Base-by-base conservation (phyloP, 2,797 vertebrate genomes). In the Champsocephalus gunnari region DNA sequence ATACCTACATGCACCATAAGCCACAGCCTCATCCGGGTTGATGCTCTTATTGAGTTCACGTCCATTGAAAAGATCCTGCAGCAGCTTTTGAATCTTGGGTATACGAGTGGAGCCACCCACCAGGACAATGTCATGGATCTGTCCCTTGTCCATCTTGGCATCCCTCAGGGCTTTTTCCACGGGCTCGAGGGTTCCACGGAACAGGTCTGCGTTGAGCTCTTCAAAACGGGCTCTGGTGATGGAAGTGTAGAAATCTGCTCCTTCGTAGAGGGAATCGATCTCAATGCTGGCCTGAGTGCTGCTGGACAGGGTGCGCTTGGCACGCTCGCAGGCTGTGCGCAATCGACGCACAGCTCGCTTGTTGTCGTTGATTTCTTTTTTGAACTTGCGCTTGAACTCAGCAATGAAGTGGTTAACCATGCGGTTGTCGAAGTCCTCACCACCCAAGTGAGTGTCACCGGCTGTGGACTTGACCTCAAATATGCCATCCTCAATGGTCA, bases 261-360 rank as follows among this genome's bases (percentile, higher is more conserved):
- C 95, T 83, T 96, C 95, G 0, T 88, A 96, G 56, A 96, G 93
- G 0, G 95, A 96, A 76, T 96, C 95, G 0, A 96, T 96, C 88
- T 96, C 95, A 19, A 96, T 95, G 90, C 95, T 96, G 75, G 95
- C 95, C 84, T 96, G 95, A 19, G 95, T 96, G 88, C 95, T 95
- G 86, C 95, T 96, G 85, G 95, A 96, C 76, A 96, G 93, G 61
- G 95, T 96, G 24, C 95, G 94, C 73, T 96, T 96, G 72, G 95
- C 95, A 0, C 95, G 93, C 74, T 96, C 95, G n/a, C 95, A 96
- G 3, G 95, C 95, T 1, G 95, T 96, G 57, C 95, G 93, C 49
- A 96, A 86, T n/a, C 95, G 95, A 32, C 95, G 93, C n/a, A 96
- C 95, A 1, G 95, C 95, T 13, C 95, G 88, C 82, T 96, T 96